These are phyloP conservation scores for Tapera naevia DNA, from an alignment of 2,797 vertebrate genomes.

Conservation along the genomic window DNA sequence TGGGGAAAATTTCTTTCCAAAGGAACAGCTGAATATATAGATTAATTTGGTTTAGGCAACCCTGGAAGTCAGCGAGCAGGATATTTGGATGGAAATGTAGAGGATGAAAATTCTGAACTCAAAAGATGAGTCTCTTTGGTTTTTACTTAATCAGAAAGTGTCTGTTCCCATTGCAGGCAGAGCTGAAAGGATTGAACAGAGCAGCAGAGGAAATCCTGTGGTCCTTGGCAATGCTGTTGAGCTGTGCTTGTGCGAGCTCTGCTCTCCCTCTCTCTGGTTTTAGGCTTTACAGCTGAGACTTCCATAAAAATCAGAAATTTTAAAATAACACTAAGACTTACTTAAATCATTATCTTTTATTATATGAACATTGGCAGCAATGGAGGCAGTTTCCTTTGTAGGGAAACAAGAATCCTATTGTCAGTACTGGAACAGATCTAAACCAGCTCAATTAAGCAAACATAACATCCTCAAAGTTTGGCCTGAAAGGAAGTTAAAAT, in stretches of 20 bases:
- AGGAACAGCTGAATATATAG: not conserved
- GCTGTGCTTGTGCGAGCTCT: not conserved
- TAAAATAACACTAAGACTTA: not conserved
- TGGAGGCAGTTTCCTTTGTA: not conserved
- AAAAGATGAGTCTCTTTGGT: not conserved
- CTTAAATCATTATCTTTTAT: conserved; percentile 44
- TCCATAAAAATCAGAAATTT: conserved; percentile 7
- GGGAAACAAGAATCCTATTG: conserved; percentile 17
- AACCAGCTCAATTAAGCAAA: conserved; percentile 55
- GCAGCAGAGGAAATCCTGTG: not conserved
- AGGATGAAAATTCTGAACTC: not conserved
- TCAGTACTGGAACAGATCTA: conserved; percentile 27
- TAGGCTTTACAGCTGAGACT: not conserved
- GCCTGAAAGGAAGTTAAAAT: conserved; percentile 36
- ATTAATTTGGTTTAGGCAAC: not conserved
- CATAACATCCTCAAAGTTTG: conserved; percentile 23
- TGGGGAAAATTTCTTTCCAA: conserved; percentile 30
- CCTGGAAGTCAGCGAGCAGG: not conserved
- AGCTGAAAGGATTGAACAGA: not conserved
- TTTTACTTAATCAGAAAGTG: not conserved
- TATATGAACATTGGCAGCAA: not conserved
- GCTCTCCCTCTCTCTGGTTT: not conserved
- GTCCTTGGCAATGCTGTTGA: not conserved
- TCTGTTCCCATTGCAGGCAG: not conserved
- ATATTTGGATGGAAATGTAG: not conserved